Evolutionary conservation across 1,140 invertebrate species (phyloP).

Genomic region (Eumaeus atala): DNA sequence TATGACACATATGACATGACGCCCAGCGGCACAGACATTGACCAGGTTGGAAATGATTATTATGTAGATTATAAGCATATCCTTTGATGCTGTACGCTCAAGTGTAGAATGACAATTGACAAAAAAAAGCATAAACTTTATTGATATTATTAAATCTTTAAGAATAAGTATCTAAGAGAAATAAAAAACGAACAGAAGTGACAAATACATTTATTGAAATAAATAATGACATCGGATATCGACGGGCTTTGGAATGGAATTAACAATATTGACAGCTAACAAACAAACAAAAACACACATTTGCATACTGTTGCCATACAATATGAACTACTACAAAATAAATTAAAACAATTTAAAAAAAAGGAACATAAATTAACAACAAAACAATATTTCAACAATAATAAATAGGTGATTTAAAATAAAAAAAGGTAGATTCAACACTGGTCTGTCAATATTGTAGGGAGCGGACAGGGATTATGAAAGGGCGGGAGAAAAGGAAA

Average conservation of each 20-base stretch:
- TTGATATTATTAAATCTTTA: too few relatives aligned
- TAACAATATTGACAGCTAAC: slow-evolving; percentile 70
- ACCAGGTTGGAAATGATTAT: too few relatives aligned
- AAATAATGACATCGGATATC: slow-evolving; percentile 67
- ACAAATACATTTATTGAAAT: slow-evolving; percentile 72
- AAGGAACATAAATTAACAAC: slow-evolving; percentile 62
- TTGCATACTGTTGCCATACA: slow-evolving; percentile 15
- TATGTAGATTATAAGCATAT: too few relatives aligned
- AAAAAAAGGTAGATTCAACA: slow-evolving; percentile 61
- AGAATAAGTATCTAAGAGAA: not conserved
- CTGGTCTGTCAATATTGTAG: slow-evolving; percentile 72
- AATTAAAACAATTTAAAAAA: slow-evolving; percentile 65
- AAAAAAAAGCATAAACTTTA: too few relatives aligned
- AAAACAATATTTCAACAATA: slow-evolving; percentile 61
- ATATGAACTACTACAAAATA: slow-evolving; percentile 58
- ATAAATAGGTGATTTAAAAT: slow-evolving; percentile 63
- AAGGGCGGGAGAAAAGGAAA: slow-evolving; percentile 30
- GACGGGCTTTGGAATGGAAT: slow-evolving; percentile 56
- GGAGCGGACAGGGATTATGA: not conserved
- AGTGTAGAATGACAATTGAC: too few relatives aligned
- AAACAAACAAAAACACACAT: slow-evolving; percentile 50
- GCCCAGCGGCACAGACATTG: too few relatives aligned
- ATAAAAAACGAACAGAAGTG: slow-evolving; percentile 44
- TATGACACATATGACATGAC: too few relatives aligned
- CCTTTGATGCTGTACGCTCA: too few relatives aligned